Percentiles rank a stretch among this genome's conserved stretches.
These are phyloP conservation scores for Epicauta chinensis DNA, from an alignment of 1,140 invertebrate species.

Conservation along the genomic window DNA sequence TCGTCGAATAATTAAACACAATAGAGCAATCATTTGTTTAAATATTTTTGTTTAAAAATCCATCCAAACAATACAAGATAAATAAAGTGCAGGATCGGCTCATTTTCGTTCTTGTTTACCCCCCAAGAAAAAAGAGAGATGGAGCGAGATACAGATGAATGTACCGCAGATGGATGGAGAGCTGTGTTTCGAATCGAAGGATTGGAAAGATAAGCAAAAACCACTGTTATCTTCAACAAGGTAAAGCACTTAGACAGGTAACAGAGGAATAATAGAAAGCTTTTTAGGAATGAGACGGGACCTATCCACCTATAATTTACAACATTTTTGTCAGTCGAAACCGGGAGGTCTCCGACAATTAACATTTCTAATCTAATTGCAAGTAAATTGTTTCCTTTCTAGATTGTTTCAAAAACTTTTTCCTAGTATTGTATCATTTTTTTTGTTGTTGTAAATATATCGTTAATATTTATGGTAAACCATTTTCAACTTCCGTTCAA, in stretches of 20 bases:
- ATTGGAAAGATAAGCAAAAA: conserved; percentile 10
- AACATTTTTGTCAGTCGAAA: conserved; percentile 8
- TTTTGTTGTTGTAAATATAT: no score
- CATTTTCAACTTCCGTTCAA: no score
- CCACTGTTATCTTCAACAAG: conserved; percentile 16
- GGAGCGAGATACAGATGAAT: background rate
- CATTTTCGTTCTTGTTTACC: no score
- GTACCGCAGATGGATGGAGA: background rate
- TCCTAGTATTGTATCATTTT: no score
- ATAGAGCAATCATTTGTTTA: no score
- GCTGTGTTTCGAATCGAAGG: background rate
- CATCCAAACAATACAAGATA: no score
- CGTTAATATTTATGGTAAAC: no score
- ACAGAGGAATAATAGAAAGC: conserved; percentile 11
- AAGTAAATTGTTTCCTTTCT: background rate
- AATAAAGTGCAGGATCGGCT: no score
- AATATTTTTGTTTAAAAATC: no score
- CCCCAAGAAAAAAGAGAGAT: no score
- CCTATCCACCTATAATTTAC: conserved; percentile 8
- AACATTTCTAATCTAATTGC: conserved; percentile 2
- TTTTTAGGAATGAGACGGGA: conserved; percentile 11
- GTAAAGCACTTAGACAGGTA: conserved; percentile 19
- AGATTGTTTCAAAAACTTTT: background rate
- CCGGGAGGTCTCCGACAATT: conserved; percentile 6
- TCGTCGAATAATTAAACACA: no score